Percentiles rank a stretch among this genome's conserved stretches.
phyloP scores from a whole-genome alignment of 2,113 vertebrate genomes.

The Cochlearius cochlearius region DNA sequence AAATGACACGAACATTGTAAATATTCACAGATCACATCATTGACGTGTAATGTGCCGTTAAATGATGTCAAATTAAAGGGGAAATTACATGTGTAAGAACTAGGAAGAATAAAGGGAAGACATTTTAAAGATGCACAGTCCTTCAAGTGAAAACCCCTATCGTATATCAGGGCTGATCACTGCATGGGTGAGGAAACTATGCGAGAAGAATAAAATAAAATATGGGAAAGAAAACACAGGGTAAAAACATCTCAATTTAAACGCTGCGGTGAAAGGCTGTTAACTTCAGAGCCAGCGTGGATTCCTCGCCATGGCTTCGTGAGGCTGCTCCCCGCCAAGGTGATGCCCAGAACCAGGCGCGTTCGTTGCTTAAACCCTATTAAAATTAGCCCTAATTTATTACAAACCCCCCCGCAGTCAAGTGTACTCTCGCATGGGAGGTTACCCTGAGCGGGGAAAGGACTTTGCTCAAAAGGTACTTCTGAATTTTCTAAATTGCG shows the following conservation, averaged over 20 bases:
- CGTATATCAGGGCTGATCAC: slow-evolving; percentile 71
- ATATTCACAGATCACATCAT: slow-evolving; percentile 85
- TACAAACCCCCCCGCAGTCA: not conserved
- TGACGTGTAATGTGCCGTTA: slow-evolving; percentile 85
- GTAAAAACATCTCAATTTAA: slow-evolving; percentile 72
- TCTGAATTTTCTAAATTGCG: not conserved
- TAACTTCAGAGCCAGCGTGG: not conserved
- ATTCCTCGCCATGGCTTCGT: not conserved
- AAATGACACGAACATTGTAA: slow-evolving; percentile 86
- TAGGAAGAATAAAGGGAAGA: slow-evolving; percentile 79
- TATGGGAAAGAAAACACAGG: slow-evolving; percentile 54
- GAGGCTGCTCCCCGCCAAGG: not conserved
- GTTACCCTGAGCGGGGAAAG: not conserved
- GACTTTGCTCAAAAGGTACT: not conserved
- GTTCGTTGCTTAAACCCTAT: not conserved
- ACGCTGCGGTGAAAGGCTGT: not conserved
- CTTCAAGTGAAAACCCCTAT: slow-evolving; percentile 73
- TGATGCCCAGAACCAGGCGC: not conserved
- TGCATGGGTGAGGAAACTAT: slow-evolving; percentile 29
- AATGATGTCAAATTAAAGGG: slow-evolving; percentile 86
- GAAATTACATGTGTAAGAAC: slow-evolving; percentile 83
- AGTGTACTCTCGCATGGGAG: not conserved
- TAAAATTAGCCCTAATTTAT: not conserved
- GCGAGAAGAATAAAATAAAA: slow-evolving; percentile 70
- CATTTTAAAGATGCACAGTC: slow-evolving; percentile 81